phyloP scores from a whole-genome alignment of 2,888 invertebrate species.

The Eupithecia vulgata region DNA sequence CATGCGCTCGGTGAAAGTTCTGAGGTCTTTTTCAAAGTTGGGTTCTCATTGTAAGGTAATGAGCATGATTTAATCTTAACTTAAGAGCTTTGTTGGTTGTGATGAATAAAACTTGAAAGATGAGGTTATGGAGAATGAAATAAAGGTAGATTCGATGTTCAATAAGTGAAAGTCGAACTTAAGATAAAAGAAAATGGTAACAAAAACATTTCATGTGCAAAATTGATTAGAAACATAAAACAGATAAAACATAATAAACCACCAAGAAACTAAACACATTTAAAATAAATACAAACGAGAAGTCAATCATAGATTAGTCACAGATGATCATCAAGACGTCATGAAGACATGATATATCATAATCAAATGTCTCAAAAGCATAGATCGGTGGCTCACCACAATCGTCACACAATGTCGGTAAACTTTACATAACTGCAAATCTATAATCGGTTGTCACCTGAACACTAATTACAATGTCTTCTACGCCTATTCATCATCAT shows the following conservation, averaged over 20 bases:
- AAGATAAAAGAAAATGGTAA: not conserved
- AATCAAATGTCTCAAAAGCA: constrained; percentile 33
- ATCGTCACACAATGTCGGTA: constrained; percentile 35
- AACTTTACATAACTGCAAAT: constrained; percentile 53
- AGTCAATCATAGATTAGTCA: constrained; percentile 14
- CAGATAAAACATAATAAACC: not conserved
- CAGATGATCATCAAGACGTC: constrained; percentile 25
- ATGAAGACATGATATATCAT: constrained; percentile 37
- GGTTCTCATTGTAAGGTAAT: constrained; percentile 32
- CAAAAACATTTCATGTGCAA: not conserved
- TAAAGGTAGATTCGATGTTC: not conserved
- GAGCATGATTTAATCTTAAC: constrained; percentile 27
- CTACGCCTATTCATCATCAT: not conserved
- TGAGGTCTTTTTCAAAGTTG: constrained; percentile 24
- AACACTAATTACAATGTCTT: constrained; percentile 31
- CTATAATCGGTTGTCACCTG: constrained; percentile 37
- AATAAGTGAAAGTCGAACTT: not conserved
- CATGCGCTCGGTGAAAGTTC: constrained; percentile 42
- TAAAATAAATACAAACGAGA: not conserved
- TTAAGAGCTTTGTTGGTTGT: constrained; percentile 17
- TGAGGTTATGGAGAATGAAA: not conserved
- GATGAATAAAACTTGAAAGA: constrained; percentile 1
- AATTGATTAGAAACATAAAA: not conserved
- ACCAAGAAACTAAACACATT: not conserved
- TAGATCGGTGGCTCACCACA: not conserved